phyloP scores from a whole-genome alignment of 2,888 invertebrate species.

The Plebejus melissa region DNA sequence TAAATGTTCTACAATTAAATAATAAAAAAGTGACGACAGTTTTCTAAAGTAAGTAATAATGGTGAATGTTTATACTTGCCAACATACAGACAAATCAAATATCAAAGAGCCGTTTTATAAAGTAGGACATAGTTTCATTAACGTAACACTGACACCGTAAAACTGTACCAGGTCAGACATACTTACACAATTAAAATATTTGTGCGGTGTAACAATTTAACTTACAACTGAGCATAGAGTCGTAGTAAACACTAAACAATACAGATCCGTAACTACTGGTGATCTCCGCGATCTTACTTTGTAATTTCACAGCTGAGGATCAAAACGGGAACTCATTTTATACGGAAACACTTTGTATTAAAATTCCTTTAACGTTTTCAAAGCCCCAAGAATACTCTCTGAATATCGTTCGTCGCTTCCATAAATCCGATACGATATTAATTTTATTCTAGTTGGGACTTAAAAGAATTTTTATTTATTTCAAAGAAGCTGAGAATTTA shows the following conservation, averaged over 20 bases:
- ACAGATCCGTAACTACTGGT: conserved; percentile 7
- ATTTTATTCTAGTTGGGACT: conserved; percentile 19
- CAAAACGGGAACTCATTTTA: conserved; percentile 34
- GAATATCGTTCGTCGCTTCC: conserved; percentile 22
- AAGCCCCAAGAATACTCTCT: conserved; percentile 29
- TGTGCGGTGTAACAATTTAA: neutral
- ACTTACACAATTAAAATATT: too few relatives aligned
- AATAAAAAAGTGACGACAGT: too few relatives aligned
- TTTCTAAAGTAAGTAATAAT: too few relatives aligned
- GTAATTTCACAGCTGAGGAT: conserved; percentile 33
- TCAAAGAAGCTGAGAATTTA: conserved; percentile 6
- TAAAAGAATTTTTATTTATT: neutral
- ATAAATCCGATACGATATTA: conserved; percentile 18
- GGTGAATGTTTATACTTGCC: too few relatives aligned
- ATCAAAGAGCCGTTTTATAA: too few relatives aligned
- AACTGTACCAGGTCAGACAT: too few relatives aligned
- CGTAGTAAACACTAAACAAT: conserved; percentile 12
- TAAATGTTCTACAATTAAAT: too few relatives aligned
- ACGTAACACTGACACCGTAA: too few relatives aligned
- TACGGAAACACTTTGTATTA: conserved; percentile 33
- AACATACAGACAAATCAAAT: too few relatives aligned
- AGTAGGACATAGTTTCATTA: too few relatives aligned
- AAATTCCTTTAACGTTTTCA: conserved; percentile 33
- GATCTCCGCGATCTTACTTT: conserved; percentile 31
- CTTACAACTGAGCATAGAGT: neutral